Evolutionary conservation across 1,140 invertebrate species (phyloP).

Genomic region (Trichonephila inaurata): DNA sequence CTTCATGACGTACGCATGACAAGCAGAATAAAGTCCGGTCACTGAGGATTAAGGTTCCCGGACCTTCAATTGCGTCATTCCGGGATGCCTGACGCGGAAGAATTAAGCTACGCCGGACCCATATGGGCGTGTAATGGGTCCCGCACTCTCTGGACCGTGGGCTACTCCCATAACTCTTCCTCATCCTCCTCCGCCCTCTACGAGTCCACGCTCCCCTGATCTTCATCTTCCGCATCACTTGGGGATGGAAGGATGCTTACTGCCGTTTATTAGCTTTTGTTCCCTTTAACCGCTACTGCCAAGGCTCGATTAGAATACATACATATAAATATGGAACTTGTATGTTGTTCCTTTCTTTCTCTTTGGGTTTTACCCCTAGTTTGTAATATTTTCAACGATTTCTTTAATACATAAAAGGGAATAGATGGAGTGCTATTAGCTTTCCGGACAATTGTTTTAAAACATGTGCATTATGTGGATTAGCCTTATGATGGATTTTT

Average conservation of each 20-base stretch:
- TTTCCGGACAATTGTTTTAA: no score
- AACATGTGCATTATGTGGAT: no score
- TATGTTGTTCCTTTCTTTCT: neutral
- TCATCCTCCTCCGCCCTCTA: neutral
- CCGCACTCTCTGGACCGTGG: constrained; percentile 71
- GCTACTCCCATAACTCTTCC: constrained; percentile 70
- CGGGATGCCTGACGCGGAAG: constrained; percentile 73
- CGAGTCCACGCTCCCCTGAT: constrained; percentile 39
- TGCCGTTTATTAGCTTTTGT: constrained; percentile 72
- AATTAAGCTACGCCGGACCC: constrained; percentile 75
- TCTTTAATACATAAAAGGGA: no score
- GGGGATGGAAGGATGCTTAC: constrained; percentile 72
- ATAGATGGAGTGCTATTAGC: no score
- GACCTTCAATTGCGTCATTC: constrained; percentile 69
- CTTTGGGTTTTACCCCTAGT: neutral
- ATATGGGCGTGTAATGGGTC: constrained; percentile 76
- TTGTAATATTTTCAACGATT: no score
- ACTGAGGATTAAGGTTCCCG: constrained; percentile 67
- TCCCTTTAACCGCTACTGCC: constrained; percentile 3
- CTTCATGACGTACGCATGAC: constrained; percentile 65
- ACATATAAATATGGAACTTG: constrained; percentile 22
- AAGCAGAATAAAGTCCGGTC: constrained; percentile 76
- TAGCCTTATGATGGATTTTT: no score
- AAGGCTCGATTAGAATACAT: constrained; percentile 15
- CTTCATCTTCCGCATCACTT: constrained; percentile 75